Base-by-base conservation (phyloP, 2,888 invertebrate genomes). In the Chaitophorus viminalis region DNA sequence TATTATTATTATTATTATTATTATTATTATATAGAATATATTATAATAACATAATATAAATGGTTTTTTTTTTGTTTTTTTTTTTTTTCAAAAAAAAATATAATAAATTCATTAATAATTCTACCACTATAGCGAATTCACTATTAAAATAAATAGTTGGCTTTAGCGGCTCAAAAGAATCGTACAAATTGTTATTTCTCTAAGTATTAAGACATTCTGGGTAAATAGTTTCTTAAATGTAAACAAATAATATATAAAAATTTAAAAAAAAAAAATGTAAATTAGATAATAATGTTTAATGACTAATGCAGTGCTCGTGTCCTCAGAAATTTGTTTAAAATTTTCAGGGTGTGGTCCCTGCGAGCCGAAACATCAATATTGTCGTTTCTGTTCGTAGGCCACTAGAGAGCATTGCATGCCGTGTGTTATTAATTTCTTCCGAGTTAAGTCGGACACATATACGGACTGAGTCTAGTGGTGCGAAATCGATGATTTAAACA, bases 81-180 rank as follows among this genome's bases (percentile, higher is more conserved):
- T n/a, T n/a, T n/a, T n/a, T n/a, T n/a, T n/a, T n/a, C n/a, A n/a
- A n/a, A n/a, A 25, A 76, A 54, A 60, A 82, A 52, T 72, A 72
- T 82, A 72, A 83, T 75, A 75, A 65, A 65, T 60, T 65, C 75
- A 83, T 31, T 76, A 76, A 84, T 77, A 68, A 84, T 83, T 75
- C 46, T 84, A 76, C 84, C 76, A 76, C 76, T 76, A 84, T 84
- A 84, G 84, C 68, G 17, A 84, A 84, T 84, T 84, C 84, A 77
- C 76, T 77, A 68, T 84, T 76, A 84, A 84, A 68, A 68, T 84
- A 68, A 84, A 84, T 77, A 84, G 84, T 84, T 75, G 75, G 83
- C 84, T 84, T 84, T 84, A 84, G 84, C 76, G 84, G 84, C 84
- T 68, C 84, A 84, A 84, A 77, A 84, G 46, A 84, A 68, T 84